A percentile compares a stretch with the other conserved stretches of the same genome.
These are phyloP conservation scores for Zaprionus taronus DNA, from an alignment of 1,140 invertebrate genomes.

Conservation along the genomic window DNA sequence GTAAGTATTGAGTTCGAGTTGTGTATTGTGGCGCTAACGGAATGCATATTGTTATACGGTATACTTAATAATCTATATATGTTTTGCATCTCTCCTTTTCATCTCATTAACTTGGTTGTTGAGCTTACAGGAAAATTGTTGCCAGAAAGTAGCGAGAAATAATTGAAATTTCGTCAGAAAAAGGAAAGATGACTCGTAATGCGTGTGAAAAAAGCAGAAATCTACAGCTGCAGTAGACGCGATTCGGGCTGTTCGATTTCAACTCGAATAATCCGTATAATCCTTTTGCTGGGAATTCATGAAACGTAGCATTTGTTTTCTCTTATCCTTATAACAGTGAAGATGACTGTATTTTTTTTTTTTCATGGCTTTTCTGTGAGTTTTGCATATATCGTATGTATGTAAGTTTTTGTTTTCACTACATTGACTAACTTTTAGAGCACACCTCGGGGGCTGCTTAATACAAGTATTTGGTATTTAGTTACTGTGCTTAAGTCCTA, in stretches of 20 bases:
- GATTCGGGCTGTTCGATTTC: neutral
- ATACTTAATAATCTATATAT: conserved; percentile 8
- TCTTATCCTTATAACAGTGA: conserved; percentile 40
- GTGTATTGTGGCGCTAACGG: conserved; percentile 28
- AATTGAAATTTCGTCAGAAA: neutral
- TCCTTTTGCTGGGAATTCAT: conserved; percentile 6
- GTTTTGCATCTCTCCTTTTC: neutral
- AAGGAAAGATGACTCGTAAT: neutral
- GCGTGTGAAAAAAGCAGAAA: conserved; percentile 9
- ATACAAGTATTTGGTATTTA: conserved; percentile 26
- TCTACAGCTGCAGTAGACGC: conserved; percentile 29
- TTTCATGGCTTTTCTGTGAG: neutral
- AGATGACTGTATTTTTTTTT: conserved; percentile 9
- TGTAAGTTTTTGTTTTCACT: conserved; percentile 20
- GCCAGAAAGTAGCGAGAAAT: neutral
- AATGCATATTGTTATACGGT: conserved; percentile 29
- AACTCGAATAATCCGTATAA: conserved; percentile 3
- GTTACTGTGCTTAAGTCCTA: conserved; percentile 60
- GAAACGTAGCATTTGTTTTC: conserved; percentile 23
- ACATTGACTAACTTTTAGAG: conserved; percentile 61
- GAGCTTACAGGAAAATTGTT: conserved; percentile 31
- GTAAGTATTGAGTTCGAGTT: conserved; percentile 21
- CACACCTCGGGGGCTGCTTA: conserved; percentile 28
- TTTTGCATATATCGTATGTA: conserved; percentile 15
- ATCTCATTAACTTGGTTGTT: conserved; percentile 19